Evolutionary conservation across 1,140 invertebrate species (phyloP).

Genomic region (Drosophila sp.): DNA sequence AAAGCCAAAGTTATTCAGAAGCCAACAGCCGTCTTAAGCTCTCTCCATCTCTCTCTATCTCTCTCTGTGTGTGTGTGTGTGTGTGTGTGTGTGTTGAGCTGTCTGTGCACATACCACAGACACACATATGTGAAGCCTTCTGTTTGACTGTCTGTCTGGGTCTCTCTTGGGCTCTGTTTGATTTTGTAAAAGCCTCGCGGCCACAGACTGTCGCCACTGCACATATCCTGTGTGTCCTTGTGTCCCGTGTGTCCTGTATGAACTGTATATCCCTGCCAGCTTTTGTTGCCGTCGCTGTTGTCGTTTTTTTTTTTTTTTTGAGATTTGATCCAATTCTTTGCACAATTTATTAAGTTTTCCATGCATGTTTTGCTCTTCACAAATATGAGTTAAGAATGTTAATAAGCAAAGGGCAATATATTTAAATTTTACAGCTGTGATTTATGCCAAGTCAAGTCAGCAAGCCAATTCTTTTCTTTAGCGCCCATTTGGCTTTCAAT

Average conservation of each 20-base stretch:
- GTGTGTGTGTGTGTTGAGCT: constrained; percentile 11
- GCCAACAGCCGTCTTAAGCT: constrained; percentile 1
- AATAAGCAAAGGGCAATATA: constrained; percentile 61
- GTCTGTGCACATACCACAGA: constrained; percentile 8
- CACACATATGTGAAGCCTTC: constrained; percentile 22
- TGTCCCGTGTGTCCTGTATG: constrained; percentile 29
- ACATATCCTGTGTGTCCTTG: constrained; percentile 35
- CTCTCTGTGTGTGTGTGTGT: neutral
- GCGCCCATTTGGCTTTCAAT: neutral
- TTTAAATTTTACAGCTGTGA: constrained; percentile 52
- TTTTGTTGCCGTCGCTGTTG: constrained; percentile 22
- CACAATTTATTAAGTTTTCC: constrained; percentile 45
- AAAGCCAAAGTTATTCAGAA: constrained; percentile 29
- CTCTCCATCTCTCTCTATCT: too few relatives aligned
- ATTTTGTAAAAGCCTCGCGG: constrained; percentile 39
- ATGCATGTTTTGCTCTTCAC: constrained; percentile 48
- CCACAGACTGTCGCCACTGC: constrained; percentile 49
- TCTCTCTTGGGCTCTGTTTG: constrained; percentile 43
- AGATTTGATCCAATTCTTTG: constrained; percentile 20
- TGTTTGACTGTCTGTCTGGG: constrained; percentile 46
- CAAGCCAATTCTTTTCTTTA: constrained; percentile 10
- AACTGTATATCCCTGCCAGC: constrained; percentile 18
- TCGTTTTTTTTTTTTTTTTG: constrained; percentile 19
- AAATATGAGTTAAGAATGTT: constrained; percentile 69
- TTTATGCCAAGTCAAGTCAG: constrained; percentile 51